A percentile compares a stretch with the other conserved stretches of the same genome.
Evolutionary conservation across 2,888 invertebrate species (phyloP).

Genomic region (Patella depressa): DNA sequence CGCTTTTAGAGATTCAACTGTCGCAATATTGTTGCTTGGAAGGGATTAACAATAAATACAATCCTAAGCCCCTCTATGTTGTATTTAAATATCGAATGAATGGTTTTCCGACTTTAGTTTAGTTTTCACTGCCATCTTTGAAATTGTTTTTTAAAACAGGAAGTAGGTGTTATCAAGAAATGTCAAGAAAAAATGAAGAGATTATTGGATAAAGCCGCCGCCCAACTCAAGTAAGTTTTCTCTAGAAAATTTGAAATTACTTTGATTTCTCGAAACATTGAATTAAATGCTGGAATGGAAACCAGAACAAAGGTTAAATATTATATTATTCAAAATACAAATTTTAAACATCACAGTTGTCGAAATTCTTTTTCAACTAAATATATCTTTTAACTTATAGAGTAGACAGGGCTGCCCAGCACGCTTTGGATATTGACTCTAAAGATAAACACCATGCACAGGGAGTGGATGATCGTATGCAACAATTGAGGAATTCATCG

Average conservation of each 20-base stretch:
- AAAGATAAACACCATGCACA: constrained; percentile 88
- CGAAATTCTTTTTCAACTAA: not conserved
- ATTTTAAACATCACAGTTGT: not conserved
- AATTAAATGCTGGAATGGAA: too few species aligned
- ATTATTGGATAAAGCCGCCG: constrained; percentile 77
- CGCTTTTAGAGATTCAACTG: too few species aligned
- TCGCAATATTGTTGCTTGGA: too few species aligned
- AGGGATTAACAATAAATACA: too few species aligned
- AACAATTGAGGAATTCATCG: constrained; percentile 62
- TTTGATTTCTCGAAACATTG: too few species aligned
- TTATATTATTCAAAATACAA: not conserved
- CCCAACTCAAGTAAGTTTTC: constrained; percentile 72
- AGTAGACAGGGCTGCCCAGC: constrained; percentile 72
- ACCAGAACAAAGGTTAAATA: not conserved
- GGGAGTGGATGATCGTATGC: constrained; percentile 67
- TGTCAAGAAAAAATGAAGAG: constrained; percentile 83
- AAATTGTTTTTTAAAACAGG: constrained; percentile 69
- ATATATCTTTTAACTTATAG: constrained; percentile 40
- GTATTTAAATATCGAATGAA: too few species aligned
- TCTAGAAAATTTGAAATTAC: not conserved
- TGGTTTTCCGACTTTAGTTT: too few species aligned
- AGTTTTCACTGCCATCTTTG: too few species aligned
- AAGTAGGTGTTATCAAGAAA: constrained; percentile 84
- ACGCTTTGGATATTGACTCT: constrained; percentile 89
- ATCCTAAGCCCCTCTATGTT: too few species aligned